Evolutionary conservation across 2,113 vertebrate genomes (phyloP).

Genomic region (Anoplopoma fimbria): DNA sequence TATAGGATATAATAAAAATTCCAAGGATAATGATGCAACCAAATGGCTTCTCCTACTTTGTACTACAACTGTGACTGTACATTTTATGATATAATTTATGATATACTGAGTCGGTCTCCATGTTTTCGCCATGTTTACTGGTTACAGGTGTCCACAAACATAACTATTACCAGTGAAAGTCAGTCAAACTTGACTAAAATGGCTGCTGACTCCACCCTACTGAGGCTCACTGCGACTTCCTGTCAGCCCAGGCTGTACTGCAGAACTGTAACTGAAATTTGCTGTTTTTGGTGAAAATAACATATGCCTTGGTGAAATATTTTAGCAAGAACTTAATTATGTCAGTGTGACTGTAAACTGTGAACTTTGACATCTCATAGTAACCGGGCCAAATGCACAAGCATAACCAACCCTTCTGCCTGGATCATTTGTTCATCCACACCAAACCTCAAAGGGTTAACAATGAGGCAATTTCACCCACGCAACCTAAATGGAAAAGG

Average conservation of each 20-base stretch:
- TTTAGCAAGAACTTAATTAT: neutral
- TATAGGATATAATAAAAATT: no score
- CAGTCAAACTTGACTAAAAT: neutral
- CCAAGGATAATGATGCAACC: no score
- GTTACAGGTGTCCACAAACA: neutral
- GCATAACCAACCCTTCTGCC: no score
- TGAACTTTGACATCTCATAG: no score
- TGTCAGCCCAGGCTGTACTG: no score
- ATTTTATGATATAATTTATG: neutral
- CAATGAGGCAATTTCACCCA: no score
- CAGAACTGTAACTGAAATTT: neutral
- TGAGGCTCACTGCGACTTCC: no score
- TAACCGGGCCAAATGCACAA: no score
- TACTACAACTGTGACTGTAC: neutral
- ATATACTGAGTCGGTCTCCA: no score
- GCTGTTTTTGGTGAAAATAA: neutral
- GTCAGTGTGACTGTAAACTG: neutral
- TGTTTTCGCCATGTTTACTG: neutral
- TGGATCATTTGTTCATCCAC: no score
- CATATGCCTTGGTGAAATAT: neutral
- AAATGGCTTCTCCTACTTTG: neutral
- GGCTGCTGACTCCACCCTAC: neutral
- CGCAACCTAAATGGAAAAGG: no score
- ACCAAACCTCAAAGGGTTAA: no score
- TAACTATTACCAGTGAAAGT: neutral